phyloP scores from a whole-genome alignment of 2,113 vertebrate genomes.

The Rhinolophus sinicus region DNA sequence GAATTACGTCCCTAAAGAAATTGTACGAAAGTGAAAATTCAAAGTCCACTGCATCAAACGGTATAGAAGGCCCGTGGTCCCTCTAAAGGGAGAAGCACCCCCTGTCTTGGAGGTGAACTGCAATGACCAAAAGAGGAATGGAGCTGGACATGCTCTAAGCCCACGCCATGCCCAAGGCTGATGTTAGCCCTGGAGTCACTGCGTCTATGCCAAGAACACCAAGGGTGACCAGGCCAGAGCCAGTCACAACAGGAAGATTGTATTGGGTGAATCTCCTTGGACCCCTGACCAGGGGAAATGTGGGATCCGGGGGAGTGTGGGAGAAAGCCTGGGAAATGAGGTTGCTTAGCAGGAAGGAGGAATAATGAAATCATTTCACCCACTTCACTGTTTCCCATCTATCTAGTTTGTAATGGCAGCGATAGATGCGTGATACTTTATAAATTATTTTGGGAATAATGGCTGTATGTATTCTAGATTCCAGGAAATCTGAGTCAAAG shows the following conservation, averaged over 20 bases:
- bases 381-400: not conserved
- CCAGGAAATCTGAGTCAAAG: conserved; percentile 35
- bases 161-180: not conserved
- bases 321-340: not conserved
- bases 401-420: not conserved
- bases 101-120: rapidly evolving
- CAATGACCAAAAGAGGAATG: not conserved
- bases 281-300: not conserved
- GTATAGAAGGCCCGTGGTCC: not conserved
- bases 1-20: not conserved
- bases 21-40: not conserved
- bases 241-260: not conserved
- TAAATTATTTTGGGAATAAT: conserved; percentile 32
- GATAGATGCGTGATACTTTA: not conserved
- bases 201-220: rapidly evolving
- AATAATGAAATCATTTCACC: not conserved
- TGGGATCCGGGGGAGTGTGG: not conserved
- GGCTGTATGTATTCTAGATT: not conserved
- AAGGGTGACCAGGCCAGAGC: not conserved
- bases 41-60: not conserved
- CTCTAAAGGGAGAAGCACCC: not conserved
- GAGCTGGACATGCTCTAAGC: not conserved
- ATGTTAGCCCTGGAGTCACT: not conserved
- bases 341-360: not conserved
- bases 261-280: not conserved